These are phyloP conservation scores for Stomorhina lunata DNA, from an alignment of 2,888 invertebrate species.

Conservation along the genomic window DNA sequence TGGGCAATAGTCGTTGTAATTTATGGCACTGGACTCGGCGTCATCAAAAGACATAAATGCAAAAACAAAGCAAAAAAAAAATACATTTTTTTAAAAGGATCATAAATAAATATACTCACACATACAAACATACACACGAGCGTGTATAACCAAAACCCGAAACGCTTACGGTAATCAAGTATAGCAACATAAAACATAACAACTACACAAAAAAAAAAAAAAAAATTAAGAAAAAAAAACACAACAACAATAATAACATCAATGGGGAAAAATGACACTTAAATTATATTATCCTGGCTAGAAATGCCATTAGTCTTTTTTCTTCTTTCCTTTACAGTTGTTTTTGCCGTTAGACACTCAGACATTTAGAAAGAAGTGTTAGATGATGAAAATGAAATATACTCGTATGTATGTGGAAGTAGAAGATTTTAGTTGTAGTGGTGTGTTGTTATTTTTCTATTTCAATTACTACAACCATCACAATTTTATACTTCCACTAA, in stretches of 20 bases:
- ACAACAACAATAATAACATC: slow-evolving; percentile 64
- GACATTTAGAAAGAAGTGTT: slow-evolving; percentile 5
- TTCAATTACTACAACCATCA: slow-evolving; percentile 17
- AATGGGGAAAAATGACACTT: slow-evolving; percentile 73
- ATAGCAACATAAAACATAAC: slow-evolving; percentile 62
- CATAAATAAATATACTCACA: neutral
- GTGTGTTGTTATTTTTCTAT: slow-evolving; percentile 1
- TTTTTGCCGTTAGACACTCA: neutral
- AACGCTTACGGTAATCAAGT: slow-evolving; percentile 58
- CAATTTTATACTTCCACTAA: neutral
- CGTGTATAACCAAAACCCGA: neutral
- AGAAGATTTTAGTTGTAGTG: no score
- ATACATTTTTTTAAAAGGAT: neutral
- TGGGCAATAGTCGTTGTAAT: slow-evolving; percentile 58
- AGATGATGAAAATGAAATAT: neutral
- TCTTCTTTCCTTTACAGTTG: neutral
- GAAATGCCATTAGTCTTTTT: slow-evolving; percentile 55
- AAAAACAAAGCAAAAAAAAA: neutral
- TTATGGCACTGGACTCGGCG: slow-evolving; percentile 58
- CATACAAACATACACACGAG: neutral
- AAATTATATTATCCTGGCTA: slow-evolving; percentile 76
- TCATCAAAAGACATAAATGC: slow-evolving; percentile 38
- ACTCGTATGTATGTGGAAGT: no score
- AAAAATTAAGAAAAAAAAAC: slow-evolving; percentile 70
- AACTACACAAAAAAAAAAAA: slow-evolving; percentile 49